These are phyloP conservation scores for Aphelocoma californica DNA, from an alignment of 2,797 vertebrate species.

Conservation along the genomic window DNA sequence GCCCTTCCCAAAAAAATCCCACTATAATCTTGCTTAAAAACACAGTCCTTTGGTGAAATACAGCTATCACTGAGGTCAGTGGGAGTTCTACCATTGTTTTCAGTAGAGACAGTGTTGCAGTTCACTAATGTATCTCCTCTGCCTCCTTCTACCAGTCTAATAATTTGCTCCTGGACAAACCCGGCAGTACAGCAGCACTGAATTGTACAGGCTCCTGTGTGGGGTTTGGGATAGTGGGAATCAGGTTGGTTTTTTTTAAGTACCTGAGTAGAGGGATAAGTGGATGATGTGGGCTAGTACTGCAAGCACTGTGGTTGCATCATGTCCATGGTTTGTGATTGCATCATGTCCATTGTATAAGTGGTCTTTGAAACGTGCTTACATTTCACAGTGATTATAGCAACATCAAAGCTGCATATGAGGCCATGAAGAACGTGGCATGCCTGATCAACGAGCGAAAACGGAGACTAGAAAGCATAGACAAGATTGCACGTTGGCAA, in stretches of 20 bases:
- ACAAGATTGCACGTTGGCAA: slow-evolving; percentile 96
- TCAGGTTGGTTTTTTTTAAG: not conserved
- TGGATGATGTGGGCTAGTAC: not conserved
- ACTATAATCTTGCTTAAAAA: not conserved
- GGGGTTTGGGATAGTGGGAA: not conserved
- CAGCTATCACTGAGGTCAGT: not conserved
- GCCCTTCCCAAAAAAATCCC: not conserved
- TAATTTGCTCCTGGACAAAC: not conserved
- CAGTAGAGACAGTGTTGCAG: not conserved
- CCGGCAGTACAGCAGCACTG: not conserved
- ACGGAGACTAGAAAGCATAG: slow-evolving; percentile 90
- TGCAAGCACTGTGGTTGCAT: not conserved
- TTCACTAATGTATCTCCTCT: not conserved
- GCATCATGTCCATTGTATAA: not conserved
- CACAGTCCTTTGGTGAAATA: not conserved
- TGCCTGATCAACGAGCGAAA: slow-evolving; percentile 97
- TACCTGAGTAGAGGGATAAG: not conserved
- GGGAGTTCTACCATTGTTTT: not conserved
- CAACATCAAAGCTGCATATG: slow-evolving; percentile 87
- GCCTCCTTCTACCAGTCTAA: not conserved
- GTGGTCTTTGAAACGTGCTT: not conserved
- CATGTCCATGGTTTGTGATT: not conserved
- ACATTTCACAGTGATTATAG: slow-evolving; percentile 83
- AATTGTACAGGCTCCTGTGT: not conserved
- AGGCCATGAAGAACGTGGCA: slow-evolving; percentile 96